Conservation (phyloP, 2,888 invertebrate genomes). For the Orchesellides sinensis region DNA sequence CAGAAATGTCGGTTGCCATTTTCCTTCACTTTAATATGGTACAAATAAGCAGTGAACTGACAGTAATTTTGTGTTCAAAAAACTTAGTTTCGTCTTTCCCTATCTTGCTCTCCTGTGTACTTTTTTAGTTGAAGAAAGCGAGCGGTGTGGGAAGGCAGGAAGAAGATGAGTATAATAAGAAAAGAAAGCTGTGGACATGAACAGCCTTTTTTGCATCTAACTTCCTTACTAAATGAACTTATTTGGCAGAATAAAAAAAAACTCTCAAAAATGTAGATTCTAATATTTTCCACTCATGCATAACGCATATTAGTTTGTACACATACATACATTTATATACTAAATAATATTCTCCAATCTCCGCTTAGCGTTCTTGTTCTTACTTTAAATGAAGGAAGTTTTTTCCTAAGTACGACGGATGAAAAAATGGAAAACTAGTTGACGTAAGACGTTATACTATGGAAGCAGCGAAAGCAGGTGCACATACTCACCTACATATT, state of each 20-base stretch:
- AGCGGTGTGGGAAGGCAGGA: neutral
- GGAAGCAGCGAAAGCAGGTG: too few relatives aligned
- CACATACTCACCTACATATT: too few relatives aligned
- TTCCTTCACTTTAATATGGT: constrained; percentile 52
- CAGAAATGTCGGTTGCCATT: constrained; percentile 62
- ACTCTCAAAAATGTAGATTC: constrained; percentile 13
- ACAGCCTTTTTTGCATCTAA: neutral
- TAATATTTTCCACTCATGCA: neutral
- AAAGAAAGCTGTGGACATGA: neutral
- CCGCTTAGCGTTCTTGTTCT: constrained; percentile 1
- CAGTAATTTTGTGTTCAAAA: constrained; percentile 50
- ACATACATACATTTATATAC: neutral
- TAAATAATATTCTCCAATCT: too few relatives aligned
- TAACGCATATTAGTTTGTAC: neutral
- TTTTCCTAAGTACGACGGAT: constrained; percentile 33
- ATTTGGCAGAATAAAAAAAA: constrained; percentile 30
- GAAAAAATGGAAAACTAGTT: constrained; percentile 38
- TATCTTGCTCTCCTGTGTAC: neutral
- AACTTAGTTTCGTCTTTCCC: constrained; percentile 18
- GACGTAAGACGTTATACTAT: too few relatives aligned
- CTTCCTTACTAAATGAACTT: constrained; percentile 44
- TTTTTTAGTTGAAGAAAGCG: too few relatives aligned
- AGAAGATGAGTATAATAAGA: too few relatives aligned
- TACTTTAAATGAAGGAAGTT: constrained; percentile 54
- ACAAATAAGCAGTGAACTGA: constrained; percentile 52